Percentiles rank a stretch among this genome's conserved stretches.
Conservation (phyloP, 2,797 vertebrate genomes). For the Gymnocypris eckloni region DNA sequence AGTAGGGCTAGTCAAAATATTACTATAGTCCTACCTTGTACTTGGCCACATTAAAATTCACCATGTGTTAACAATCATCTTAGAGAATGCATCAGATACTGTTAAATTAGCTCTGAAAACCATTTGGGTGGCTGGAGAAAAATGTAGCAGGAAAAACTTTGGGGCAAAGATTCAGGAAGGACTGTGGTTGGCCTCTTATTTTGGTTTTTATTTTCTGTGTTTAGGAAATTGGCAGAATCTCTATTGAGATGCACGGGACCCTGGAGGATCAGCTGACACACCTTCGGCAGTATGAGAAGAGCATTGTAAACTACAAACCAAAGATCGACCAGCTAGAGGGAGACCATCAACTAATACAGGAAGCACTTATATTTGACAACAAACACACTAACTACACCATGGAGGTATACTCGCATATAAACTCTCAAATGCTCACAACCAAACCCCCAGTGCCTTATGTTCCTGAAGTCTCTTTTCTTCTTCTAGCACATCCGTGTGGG, state of each 20-base stretch:
- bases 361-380: slow-evolving; percentile 97
- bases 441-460: neutral
- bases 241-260: slow-evolving; percentile 98
- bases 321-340: slow-evolving; percentile 98
- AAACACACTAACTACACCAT: slow-evolving; percentile 99
- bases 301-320: slow-evolving; percentile 97
- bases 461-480: slow-evolving; percentile 2
- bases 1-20: neutral
- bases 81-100: neutral
- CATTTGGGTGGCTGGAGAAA: neutral
- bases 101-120: neutral
- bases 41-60: neutral
- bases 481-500: slow-evolving; percentile 95
- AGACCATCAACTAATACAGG: slow-evolving; percentile 96
- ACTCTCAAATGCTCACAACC: slow-evolving; percentile 9
- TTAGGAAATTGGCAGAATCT: slow-evolving; percentile 96
- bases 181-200: neutral
- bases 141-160: neutral
- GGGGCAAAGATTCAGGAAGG: neutral
- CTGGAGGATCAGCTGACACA: slow-evolving; percentile 95
- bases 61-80: neutral
- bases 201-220: slow-evolving; percentile 19
- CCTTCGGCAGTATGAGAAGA: slow-evolving; percentile 95
- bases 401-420: slow-evolving; percentile 80
- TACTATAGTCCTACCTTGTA: neutral